phyloP scores from a whole-genome alignment of 2,113 vertebrate genomes.

The Ptyas mucosa region DNA sequence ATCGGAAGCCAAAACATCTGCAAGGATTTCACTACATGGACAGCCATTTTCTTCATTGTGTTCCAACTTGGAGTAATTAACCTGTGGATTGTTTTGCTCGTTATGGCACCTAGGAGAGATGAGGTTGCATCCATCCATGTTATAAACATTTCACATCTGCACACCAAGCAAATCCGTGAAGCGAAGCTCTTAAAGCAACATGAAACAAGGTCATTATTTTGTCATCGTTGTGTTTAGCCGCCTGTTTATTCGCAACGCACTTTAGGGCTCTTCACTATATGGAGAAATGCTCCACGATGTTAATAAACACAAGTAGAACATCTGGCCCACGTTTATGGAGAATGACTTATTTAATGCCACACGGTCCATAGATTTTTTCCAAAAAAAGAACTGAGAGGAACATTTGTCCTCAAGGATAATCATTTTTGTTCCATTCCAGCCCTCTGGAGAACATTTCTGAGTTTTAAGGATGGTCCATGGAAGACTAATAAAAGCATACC shows the following conservation, averaged over 20 bases:
- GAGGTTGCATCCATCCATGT: neutral
- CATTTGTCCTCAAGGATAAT: conserved; percentile 32
- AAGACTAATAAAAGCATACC: conserved; percentile 62
- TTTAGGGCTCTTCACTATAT: neutral
- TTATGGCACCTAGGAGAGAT: neutral
- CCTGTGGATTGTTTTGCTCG: neutral
- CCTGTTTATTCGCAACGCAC: neutral
- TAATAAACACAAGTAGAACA: conserved; percentile 39
- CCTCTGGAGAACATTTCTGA: conserved; percentile 49
- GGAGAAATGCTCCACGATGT: conserved; percentile 10
- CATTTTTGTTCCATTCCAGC: conserved; percentile 36
- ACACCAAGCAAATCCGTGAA: neutral
- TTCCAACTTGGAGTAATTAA: neutral
- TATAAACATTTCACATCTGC: neutral
- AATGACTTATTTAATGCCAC: conserved; percentile 47
- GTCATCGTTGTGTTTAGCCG: neutral
- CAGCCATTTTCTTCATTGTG: neutral
- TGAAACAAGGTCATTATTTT: neutral
- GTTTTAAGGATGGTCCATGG: conserved; percentile 51
- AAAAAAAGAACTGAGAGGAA: conserved; percentile 33
- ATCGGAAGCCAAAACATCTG: neutral
- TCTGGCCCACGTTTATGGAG: conserved; percentile 42
- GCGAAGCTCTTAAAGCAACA: neutral
- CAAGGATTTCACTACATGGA: neutral
- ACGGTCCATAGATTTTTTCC: conserved; percentile 27